These are phyloP conservation scores for Campoplex nolae DNA, from an alignment of 2,888 invertebrate species.

Conservation along the genomic window DNA sequence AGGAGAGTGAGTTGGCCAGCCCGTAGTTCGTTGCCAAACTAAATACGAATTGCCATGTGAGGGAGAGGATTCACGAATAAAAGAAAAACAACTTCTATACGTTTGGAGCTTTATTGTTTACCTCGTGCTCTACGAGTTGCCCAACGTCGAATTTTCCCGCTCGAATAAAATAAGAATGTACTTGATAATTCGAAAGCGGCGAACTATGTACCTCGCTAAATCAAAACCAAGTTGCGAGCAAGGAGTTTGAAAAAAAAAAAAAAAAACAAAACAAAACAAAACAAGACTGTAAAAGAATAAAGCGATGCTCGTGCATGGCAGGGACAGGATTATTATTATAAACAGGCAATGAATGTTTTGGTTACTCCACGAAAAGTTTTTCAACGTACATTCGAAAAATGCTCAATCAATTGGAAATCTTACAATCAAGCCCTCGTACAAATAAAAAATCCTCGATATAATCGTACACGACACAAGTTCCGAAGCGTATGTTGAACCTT, in stretches of 20 bases:
- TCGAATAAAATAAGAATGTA: slow-evolving; percentile 53
- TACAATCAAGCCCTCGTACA: background rate
- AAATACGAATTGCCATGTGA: slow-evolving; percentile 83
- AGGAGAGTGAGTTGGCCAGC: slow-evolving; percentile 39
- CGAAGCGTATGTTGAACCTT: background rate
- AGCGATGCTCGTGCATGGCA: background rate
- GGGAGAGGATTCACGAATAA: slow-evolving; percentile 80
- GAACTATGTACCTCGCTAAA: slow-evolving; percentile 4
- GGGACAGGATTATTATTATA: background rate
- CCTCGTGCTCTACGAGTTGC: slow-evolving; percentile 5
- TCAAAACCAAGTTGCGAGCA: slow-evolving; percentile 44
- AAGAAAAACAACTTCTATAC: slow-evolving; percentile 80
- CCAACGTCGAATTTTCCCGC: slow-evolving; percentile 51
- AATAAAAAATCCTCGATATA: background rate
- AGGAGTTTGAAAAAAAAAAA: slow-evolving; percentile 58
- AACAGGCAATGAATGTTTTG: background rate
- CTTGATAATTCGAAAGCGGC: slow-evolving; percentile 16
- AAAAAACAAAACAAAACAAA: slow-evolving; percentile 48
- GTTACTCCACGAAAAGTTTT: background rate
- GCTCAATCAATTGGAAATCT: background rate
- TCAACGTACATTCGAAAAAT: background rate
- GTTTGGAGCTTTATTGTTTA: slow-evolving; percentile 50
- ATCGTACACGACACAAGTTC: background rate
- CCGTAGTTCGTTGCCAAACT: slow-evolving; percentile 66
- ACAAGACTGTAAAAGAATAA: background rate